These are phyloP conservation scores for Xanthorhoe spadicearia DNA, from an alignment of 2,888 invertebrate genomes.

Conservation along the genomic window DNA sequence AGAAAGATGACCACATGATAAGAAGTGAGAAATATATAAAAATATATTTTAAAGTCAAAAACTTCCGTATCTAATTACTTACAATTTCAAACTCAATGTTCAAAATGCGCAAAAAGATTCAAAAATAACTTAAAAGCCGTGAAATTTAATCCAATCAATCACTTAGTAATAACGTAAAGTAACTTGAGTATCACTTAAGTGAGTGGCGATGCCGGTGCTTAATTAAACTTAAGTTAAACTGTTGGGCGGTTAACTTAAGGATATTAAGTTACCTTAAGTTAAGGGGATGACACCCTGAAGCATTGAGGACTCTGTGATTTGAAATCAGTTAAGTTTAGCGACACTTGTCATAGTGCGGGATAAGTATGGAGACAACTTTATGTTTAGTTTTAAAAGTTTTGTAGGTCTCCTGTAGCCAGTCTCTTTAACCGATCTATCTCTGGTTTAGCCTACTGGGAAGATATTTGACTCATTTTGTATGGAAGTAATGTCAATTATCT, in stretches of 20 bases:
- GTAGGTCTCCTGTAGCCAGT: no score
- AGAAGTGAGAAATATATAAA: neutral
- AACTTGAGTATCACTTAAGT: slow-evolving; percentile 23
- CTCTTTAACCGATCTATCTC: no score
- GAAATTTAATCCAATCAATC: slow-evolving; percentile 13
- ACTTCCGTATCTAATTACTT: neutral
- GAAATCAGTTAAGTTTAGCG: slow-evolving; percentile 28
- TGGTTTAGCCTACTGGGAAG: no score
- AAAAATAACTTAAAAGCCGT: neutral
- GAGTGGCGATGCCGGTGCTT: slow-evolving; percentile 21
- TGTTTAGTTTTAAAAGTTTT: neutral
- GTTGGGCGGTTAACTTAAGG: slow-evolving; percentile 20
- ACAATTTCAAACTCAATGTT: neutral
- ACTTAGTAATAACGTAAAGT: slow-evolving; percentile 15
- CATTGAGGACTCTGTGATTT: slow-evolving; percentile 20
- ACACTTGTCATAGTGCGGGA: slow-evolving; percentile 7
- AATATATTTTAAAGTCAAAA: neutral
- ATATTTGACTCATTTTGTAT: no score
- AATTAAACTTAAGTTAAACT: slow-evolving; percentile 23
- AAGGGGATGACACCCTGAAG: slow-evolving; percentile 31
- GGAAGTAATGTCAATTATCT: no score
- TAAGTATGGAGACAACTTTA: slow-evolving; percentile 15
- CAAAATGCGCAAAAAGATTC: neutral
- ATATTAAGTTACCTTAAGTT: slow-evolving; percentile 15
- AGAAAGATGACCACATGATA: neutral